Evolutionary conservation across 1,140 invertebrate genomes (phyloP), one percentile per base, ranked within the genome.

Genomic region (Bombus affinis): DNA sequence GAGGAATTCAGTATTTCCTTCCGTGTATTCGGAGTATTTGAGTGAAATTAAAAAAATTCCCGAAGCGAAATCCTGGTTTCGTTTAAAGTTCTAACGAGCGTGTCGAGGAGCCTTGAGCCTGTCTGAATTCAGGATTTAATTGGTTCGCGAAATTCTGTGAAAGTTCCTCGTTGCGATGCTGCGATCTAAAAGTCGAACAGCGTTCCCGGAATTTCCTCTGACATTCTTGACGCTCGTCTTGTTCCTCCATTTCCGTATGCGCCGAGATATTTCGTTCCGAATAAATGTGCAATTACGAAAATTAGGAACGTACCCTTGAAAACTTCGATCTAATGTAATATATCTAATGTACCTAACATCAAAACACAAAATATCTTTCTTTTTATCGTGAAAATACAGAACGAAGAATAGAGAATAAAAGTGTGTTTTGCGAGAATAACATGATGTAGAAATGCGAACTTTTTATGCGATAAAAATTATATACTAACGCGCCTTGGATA

Each of bases 121-220:
- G 65, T 72, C 47, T 66, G 44, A 81, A 71, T 39, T 44, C 66
- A 70, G 25, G 66, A 71, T 80, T 80, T 80, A 80, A 80, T 79
- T 79, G 77, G 62, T 79, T 66, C 77, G 77, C n/a, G 62, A 79
- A 80, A 70, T 80, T 70, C 78, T 47, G 65, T 25, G 65, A 70
- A 44, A 80, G 44, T 80, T 70, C 73, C 25, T 35, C 75, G 72
- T 6, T 47, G 39, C 42, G 65, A 47, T 77, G 75, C 75, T n/a
- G 57, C 65, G 78, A 70, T 53, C 44, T 80, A 35, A 70, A 37
- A 70, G 65, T 68, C 42, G 65, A 47, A 70, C 78, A 78, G 25
- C 42, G 44, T 28, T 70, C 28, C 32, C 6, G 65, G 62, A 78
- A 62, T 78, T 66, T n/a, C 57, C 37, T 9, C 25, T 53, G 53